Conservation (phyloP, 1,140 invertebrate genomes). For the Temnothorax longispinosus region DNA sequence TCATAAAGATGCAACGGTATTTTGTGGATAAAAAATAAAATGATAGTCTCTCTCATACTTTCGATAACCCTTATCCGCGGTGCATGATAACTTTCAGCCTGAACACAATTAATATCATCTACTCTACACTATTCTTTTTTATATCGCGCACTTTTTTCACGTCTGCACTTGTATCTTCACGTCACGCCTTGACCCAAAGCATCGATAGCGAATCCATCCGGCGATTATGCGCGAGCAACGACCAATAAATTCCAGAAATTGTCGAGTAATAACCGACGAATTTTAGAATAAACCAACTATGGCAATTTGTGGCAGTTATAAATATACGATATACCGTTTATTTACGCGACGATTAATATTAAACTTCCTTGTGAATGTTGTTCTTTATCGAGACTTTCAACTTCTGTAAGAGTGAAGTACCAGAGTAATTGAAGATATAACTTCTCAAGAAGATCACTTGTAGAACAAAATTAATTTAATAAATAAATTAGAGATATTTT, state of each 20-base stretch:
- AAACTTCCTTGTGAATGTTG: neutral
- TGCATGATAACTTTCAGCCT: conserved; percentile 54
- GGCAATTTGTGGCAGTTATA: conserved; percentile 1
- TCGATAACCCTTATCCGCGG: conserved; percentile 67
- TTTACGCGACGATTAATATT: neutral
- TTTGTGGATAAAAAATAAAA: conserved; percentile 26
- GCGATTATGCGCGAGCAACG: conserved; percentile 1
- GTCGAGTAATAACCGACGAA: conserved; percentile 19
- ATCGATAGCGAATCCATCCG: conserved; percentile 61
- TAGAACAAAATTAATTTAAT: neutral
- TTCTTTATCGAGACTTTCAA: neutral
- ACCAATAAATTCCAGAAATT: conserved; percentile 36
- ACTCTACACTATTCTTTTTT: conserved; percentile 48
- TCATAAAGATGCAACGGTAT: conserved; percentile 8
- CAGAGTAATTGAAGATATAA: neutral
- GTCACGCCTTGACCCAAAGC: conserved; percentile 70
- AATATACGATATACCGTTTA: neutral
- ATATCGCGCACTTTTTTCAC: conserved; percentile 59
- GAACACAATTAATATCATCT: conserved; percentile 64
- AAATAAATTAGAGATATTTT: neutral
- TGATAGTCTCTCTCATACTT: conserved; percentile 50
- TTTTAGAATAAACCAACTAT: neutral
- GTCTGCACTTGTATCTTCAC: conserved; percentile 65
- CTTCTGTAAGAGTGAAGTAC: neutral
- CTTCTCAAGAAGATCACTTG: no score